Percentiles rank a stretch among this genome's conserved stretches.
Evolutionary conservation across 2,113 vertebrate genomes (phyloP).

Genomic region (Petrocephalus microphthalmus): DNA sequence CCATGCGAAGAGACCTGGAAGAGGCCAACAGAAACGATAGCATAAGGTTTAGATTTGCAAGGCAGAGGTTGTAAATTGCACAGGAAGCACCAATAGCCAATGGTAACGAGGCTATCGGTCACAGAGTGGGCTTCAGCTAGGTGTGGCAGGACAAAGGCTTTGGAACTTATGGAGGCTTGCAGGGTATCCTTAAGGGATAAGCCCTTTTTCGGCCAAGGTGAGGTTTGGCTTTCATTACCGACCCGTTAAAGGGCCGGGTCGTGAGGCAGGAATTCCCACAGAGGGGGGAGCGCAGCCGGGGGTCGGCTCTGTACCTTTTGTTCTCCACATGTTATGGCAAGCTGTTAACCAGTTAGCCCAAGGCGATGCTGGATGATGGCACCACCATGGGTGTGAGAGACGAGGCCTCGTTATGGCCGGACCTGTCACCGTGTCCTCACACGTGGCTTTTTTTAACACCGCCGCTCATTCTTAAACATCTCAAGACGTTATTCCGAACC

Average conservation of each 20-base stretch:
- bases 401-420: not conserved
- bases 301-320: not conserved
- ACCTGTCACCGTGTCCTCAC: not conserved
- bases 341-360: slow-evolving; percentile 8
- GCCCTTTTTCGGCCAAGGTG: not conserved
- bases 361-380: not conserved
- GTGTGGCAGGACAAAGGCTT: not conserved
- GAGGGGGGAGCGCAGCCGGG: not conserved
- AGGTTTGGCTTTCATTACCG: slow-evolving; percentile 4
- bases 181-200: not conserved
- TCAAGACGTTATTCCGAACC: not conserved
- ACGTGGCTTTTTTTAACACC: not conserved
- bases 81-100: not conserved
- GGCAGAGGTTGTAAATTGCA: not conserved
- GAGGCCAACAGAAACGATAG: not conserved
- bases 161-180: not conserved
- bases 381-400: not conserved
- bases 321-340: not conserved
- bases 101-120: not conserved
- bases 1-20: not conserved
- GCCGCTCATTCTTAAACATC: not conserved
- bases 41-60: slow-evolving; percentile 17
- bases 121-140: not conserved
- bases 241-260: not conserved
- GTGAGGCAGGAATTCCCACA: slow-evolving; percentile 10